Base-by-base conservation (phyloP, 2,113 vertebrate genomes). In the Petroica traversi region DNA sequence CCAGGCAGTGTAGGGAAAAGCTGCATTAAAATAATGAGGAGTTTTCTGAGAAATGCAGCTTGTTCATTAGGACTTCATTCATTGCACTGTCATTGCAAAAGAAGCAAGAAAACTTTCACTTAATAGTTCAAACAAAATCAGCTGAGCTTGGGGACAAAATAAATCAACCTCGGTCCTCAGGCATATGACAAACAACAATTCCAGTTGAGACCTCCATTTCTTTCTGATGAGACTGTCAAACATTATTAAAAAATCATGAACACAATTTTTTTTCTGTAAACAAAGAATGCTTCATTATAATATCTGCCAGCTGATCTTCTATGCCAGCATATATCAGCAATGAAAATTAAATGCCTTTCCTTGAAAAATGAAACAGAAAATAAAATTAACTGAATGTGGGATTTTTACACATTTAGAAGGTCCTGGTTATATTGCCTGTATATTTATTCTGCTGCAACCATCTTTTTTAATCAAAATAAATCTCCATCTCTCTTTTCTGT, bases 241-340 rank as follows among this genome's bases (percentile, higher is more conserved):
- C 58, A 67, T 71, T 90, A 95, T 89, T 93, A 95, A 95, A 92
- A 94, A 96, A 74, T 77, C 75, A 94, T 85, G 72, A 96, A 58
- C 40, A 33, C 67, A 69, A 26, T 92, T 90, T 91, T 91, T 81
- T 88, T 88, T 79, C 88, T 88, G 82, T 96, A 94, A 92, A 85
- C 61, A 92, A 76, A 77, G 75, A 90, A 55, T 16, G 16, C 28
- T 83, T 74, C 43, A 45, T 92, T 92, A 74, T 81, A 93, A 92
- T 85, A 95, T 76, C 89, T 88, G 75, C 75, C 51, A 71, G 26
- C 75, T 74, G 64, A 94, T 90, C 74, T 83, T 88, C 68, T 29
- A n/a, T 68, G 45, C 54, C 51, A 74, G 59, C 33, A 25, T 67
- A 23, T 55, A 86, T 36, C 69, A 80, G 45, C 57, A 74, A 46